Evolutionary conservation across 1,140 invertebrate species (phyloP).

Genomic region (Drosophila obscura): DNA sequence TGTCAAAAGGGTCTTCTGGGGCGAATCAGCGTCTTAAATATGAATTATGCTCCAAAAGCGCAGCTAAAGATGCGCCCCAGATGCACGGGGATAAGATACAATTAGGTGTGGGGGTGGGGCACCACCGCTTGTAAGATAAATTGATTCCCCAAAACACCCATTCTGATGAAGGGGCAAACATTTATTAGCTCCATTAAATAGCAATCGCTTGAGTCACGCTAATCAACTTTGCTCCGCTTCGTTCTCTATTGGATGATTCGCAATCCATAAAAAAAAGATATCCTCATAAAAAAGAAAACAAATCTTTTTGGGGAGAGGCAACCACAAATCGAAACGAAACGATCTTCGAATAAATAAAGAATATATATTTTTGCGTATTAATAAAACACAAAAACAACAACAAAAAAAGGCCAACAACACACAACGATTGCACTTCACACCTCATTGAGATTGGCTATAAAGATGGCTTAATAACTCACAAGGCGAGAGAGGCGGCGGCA

Average conservation of each 20-base stretch:
- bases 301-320: conserved; percentile 29
- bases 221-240: conserved; percentile 17
- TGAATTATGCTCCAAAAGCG: conserved; percentile 57
- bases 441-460: conserved; percentile 83
- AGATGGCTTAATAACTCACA: conserved; percentile 83
- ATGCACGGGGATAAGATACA: conserved; percentile 26
- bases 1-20: conserved; percentile 49
- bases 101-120: conserved; percentile 3
- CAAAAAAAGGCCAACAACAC: conserved; percentile 47
- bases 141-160: too few species aligned
- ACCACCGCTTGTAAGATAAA: too few species aligned
- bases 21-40: conserved; percentile 59
- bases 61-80: conserved; percentile 20
- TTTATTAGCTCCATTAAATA: conserved; percentile 39
- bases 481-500: not conserved
- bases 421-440: conserved; percentile 82
- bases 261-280: conserved; percentile 23
- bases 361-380: conserved; percentile 76
- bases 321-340: conserved; percentile 18
- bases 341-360: conserved; percentile 68
- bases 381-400: conserved; percentile 61
- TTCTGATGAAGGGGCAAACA: too few species aligned
- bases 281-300: conserved; percentile 45
- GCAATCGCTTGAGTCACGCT: conserved; percentile 15
- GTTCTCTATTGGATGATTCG: conserved; percentile 4